Conservation (phyloP, 2,113 vertebrate species). For the Bos taurus region DNA sequence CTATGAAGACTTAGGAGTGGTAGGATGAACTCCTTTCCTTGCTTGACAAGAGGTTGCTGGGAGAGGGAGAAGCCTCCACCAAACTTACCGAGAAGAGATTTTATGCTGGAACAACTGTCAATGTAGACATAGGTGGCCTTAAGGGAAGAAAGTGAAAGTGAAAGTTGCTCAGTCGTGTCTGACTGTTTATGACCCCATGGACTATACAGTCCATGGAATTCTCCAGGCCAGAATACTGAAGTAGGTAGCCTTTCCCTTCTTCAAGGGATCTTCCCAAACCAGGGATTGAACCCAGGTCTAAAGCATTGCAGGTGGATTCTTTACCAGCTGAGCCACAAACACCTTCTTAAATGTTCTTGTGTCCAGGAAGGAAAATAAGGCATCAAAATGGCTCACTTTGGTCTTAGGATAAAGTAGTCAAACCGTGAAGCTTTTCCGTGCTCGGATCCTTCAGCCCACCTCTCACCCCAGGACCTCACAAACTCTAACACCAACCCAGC, state of each 20-base stretch:
- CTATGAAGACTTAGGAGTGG: background rate
- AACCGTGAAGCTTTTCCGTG: background rate
- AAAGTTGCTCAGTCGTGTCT: background rate
- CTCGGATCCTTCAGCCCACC: background rate
- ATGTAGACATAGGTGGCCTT: background rate
- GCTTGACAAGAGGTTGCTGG: background rate
- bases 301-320: background rate
- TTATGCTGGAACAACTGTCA: background rate
- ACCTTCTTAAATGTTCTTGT: background rate
- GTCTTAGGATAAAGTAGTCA: background rate
- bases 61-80: background rate
- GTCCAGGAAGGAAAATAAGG: background rate
- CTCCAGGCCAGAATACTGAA: background rate
- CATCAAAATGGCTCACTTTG: background rate
- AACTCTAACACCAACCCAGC: background rate
- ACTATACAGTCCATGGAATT: background rate
- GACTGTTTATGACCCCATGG: background rate
- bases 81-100: background rate
- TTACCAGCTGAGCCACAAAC: background rate
- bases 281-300: background rate
- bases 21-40: background rate
- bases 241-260: background rate
- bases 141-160: background rate
- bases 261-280: background rate
- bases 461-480: background rate